Evolutionary conservation across 2,113 vertebrate genomes (phyloP).

Genomic region (Pelusios castaneus): DNA sequence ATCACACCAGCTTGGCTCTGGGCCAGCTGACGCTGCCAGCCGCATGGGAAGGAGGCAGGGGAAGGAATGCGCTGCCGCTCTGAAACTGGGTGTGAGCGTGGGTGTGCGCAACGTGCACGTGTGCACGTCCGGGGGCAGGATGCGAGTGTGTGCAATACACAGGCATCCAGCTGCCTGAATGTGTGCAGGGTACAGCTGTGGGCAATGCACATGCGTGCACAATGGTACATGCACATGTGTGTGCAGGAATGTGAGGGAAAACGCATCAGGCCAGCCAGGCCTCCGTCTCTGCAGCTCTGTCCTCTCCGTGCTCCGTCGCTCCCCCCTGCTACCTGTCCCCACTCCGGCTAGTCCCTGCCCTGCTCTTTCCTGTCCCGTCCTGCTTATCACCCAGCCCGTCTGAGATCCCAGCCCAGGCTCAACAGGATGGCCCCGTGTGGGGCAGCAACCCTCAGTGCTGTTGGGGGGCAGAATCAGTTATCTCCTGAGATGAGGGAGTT

Average conservation of each 20-base stretch:
- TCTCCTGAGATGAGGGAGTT: slow-evolving; percentile 21
- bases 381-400: background rate
- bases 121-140: no score
- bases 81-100: background rate
- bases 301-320: background rate
- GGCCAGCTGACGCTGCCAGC: background rate
- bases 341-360: background rate
- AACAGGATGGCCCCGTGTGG: background rate
- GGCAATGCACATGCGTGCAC: background rate
- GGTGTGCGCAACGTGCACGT: background rate
- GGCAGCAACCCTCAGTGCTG: slow-evolving; percentile 36
- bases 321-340: background rate
- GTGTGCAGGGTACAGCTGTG: background rate
- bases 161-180: background rate
- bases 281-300: background rate
- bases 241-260: background rate
- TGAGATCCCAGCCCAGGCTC: background rate
- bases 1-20: background rate
- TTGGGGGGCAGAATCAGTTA: slow-evolving; percentile 42
- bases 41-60: background rate
- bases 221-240: background rate
- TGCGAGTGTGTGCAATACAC: no score
- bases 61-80: background rate
- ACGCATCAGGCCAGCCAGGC: background rate
- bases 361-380: background rate